Conservation (phyloP, 2,888 invertebrate species). For the Polymixis lichenea region DNA sequence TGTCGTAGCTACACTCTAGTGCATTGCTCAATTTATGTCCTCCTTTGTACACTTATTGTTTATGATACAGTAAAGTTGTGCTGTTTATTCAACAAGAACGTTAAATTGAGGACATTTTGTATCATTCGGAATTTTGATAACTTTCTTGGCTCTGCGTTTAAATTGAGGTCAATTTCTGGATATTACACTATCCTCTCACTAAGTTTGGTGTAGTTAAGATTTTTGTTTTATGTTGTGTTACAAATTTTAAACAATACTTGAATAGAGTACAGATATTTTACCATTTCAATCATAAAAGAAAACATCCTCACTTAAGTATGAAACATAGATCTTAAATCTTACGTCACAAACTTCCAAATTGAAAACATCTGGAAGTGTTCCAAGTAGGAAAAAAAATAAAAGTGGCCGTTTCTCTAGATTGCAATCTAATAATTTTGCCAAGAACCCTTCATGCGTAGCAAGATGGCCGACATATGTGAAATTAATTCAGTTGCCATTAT, state of each 20-base stretch:
- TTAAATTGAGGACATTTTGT: constrained; percentile 27
- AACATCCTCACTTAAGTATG: constrained; percentile 20
- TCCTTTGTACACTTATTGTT: constrained; percentile 51
- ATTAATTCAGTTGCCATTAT: constrained; percentile 69
- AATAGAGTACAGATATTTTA: not conserved
- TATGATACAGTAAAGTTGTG: constrained; percentile 30
- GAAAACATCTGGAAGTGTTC: constrained; percentile 63
- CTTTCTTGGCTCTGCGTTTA: constrained; percentile 16
- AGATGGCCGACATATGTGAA: constrained; percentile 64
- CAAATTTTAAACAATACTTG: not conserved
- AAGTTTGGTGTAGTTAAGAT: not conserved
- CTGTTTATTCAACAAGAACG: constrained; percentile 31
- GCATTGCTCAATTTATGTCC: constrained; percentile 56
- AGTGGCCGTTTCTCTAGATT: constrained; percentile 57
- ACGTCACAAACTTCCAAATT: constrained; percentile 59
- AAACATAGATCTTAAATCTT: constrained; percentile 49
- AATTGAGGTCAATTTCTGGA: not conserved
- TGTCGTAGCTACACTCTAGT: constrained; percentile 53
- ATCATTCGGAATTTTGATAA: constrained; percentile 22
- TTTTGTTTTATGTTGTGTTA: not conserved
- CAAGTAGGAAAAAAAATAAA: constrained; percentile 54
- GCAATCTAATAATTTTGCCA: constrained; percentile 67
- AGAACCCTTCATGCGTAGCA: constrained; percentile 58
- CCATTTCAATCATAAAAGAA: constrained; percentile 7
- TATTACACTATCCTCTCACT: too few relatives aligned